A percentile compares a stretch with the other conserved stretches of the same genome.
phyloP scores from a whole-genome alignment of 2,113 vertebrate genomes.

The Corythaeola cristata region DNA sequence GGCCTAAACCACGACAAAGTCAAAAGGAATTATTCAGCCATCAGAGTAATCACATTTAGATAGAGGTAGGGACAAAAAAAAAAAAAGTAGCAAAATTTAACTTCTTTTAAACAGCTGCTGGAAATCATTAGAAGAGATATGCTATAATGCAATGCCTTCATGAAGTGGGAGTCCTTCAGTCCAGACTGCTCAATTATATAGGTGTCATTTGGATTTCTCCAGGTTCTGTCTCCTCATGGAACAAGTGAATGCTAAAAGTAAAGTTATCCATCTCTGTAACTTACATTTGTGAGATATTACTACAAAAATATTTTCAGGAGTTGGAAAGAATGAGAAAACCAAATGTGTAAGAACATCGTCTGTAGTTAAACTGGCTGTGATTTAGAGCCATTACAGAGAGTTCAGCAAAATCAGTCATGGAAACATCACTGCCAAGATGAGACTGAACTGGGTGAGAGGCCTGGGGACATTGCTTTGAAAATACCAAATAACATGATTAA shows the following conservation, averaged over 20 bases:
- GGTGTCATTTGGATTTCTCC: not conserved
- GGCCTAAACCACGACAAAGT: not conserved
- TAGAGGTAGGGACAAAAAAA: not conserved
- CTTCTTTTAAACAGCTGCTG: not conserved
- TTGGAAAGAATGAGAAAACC: not conserved
- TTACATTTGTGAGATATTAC: not conserved
- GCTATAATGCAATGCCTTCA: not conserved
- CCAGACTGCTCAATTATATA: not conserved
- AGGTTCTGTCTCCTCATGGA: not conserved
- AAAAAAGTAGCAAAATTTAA: not conserved
- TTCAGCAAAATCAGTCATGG: not conserved
- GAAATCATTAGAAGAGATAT: not conserved
- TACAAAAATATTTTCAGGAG: not conserved
- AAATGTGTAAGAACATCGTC: not conserved
- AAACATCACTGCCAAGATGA: not conserved
- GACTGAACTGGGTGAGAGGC: not conserved
- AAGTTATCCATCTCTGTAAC: not conserved
- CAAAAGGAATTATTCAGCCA: not conserved
- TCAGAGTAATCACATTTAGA: not conserved
- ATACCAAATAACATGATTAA: not conserved
- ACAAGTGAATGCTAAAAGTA: not conserved
- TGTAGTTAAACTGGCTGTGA: not conserved
- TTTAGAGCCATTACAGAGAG: not conserved
- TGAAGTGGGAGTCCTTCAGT: not conserved
- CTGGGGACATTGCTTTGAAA: not conserved